phyloP scores from a whole-genome alignment of 2,797 vertebrate species.

The Psittacula derbiana region DNA sequence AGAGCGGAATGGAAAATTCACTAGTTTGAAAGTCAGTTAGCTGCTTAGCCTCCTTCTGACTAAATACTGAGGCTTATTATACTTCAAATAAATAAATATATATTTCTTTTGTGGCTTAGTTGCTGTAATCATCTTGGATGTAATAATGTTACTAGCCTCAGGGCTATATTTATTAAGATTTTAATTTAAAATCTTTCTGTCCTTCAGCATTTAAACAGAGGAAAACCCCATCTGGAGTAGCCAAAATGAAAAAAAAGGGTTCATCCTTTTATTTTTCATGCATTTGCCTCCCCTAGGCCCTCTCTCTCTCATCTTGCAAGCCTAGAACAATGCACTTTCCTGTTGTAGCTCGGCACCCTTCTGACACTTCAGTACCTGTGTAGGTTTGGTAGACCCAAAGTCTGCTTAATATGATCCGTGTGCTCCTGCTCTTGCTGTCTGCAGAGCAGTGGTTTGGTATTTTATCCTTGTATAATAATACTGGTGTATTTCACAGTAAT shows the following conservation, averaged over 20 bases:
- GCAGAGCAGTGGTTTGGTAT: neutral
- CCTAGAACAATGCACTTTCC: neutral
- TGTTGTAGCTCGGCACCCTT: neutral
- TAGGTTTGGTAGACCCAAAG: neutral
- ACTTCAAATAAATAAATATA: slow-evolving; percentile 54
- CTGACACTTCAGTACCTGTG: neutral
- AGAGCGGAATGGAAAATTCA: slow-evolving; percentile 52
- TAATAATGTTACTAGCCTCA: slow-evolving; percentile 78
- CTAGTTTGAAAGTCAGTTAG: slow-evolving; percentile 65
- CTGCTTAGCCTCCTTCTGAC: slow-evolving; percentile 43
- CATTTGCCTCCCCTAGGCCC: slow-evolving; percentile 20
- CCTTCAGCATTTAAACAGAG: slow-evolving; percentile 72
- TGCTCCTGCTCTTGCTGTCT: neutral
- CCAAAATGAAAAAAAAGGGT: slow-evolving; percentile 44
- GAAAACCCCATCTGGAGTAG: slow-evolving; percentile 70
- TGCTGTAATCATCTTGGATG: slow-evolving; percentile 78
- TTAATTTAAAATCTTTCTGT: slow-evolving; percentile 77
- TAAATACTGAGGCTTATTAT: slow-evolving; percentile 71
- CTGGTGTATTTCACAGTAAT: neutral
- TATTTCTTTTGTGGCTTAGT: slow-evolving; percentile 76
- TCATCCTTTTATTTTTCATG: slow-evolving; percentile 48
- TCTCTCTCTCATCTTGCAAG: slow-evolving; percentile 50
- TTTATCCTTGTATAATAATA: neutral
- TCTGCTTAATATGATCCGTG: neutral
- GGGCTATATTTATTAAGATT: slow-evolving; percentile 80